Conservation (phyloP, 1,140 invertebrate species). For the Panagrolaimus sp. region DNA sequence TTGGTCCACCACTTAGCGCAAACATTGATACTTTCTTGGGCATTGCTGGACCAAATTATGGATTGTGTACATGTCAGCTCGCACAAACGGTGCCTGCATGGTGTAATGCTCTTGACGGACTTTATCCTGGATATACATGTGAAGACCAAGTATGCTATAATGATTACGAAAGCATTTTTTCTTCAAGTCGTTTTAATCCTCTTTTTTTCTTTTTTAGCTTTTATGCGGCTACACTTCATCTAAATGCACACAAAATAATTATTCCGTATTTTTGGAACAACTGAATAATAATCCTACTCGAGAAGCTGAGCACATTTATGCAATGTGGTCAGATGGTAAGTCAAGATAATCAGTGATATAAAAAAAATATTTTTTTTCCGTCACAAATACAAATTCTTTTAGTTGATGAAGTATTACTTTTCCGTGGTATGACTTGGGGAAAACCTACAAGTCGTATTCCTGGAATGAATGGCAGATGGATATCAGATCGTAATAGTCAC, state of each 20-base stretch:
- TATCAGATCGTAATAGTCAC: slow-evolving; percentile 55
- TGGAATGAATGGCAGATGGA: slow-evolving; percentile 54
- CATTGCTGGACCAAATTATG: slow-evolving; percentile 56
- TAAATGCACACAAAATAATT: slow-evolving; percentile 50
- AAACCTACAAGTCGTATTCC: slow-evolving; percentile 54
- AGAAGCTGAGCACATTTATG: slow-evolving; percentile 55
- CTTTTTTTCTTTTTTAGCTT: slow-evolving; percentile 35
- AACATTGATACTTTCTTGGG: slow-evolving; percentile 54
- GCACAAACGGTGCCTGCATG: slow-evolving; percentile 58
- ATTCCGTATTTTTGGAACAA: slow-evolving; percentile 56
- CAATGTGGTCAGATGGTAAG: slow-evolving; percentile 54
- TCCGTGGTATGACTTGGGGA: slow-evolving; percentile 51
- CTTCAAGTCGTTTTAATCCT: neutral
- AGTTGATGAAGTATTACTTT: slow-evolving; percentile 55
- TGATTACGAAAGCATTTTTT: slow-evolving; percentile 13
- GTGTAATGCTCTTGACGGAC: slow-evolving; percentile 57
- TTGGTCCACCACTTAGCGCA: slow-evolving; percentile 45
- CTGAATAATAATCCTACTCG: slow-evolving; percentile 48
- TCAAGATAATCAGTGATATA: slow-evolving; percentile 9
- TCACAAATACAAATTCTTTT: slow-evolving; percentile 20
- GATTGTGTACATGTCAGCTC: slow-evolving; percentile 55
- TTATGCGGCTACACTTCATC: slow-evolving; percentile 54
- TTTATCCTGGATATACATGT: slow-evolving; percentile 57
- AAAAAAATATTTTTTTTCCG: slow-evolving; percentile 6
- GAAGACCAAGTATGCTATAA: slow-evolving; percentile 47